Percentiles rank a stretch among this genome's conserved stretches.
Evolutionary conservation across 2,113 vertebrate species (phyloP).

Genomic region (Seriola dumerili): DNA sequence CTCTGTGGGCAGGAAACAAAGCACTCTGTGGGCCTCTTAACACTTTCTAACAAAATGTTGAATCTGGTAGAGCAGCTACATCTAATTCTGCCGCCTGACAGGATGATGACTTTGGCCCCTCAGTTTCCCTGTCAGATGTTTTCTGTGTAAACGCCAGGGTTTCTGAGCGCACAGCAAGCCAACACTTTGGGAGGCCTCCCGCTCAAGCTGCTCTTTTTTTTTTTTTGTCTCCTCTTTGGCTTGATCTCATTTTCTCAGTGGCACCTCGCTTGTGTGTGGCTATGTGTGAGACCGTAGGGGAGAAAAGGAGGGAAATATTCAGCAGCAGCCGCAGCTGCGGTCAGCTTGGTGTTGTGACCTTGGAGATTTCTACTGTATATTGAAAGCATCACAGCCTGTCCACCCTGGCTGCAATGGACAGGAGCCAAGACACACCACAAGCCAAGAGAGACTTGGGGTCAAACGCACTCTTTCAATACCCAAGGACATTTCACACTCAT

Average conservation of each 20-base stretch:
- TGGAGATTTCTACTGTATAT: conserved; percentile 35
- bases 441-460: neutral
- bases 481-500: neutral
- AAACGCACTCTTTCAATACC: neutral
- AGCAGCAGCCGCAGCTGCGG: conserved; percentile 11
- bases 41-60: conserved; percentile 29
- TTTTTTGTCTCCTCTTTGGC: conserved; percentile 11
- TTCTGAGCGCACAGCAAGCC: conserved; percentile 14
- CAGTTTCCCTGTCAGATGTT: conserved; percentile 38
- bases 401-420: conserved; percentile 13
- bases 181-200: conserved; percentile 23
- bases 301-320: conserved; percentile 1
- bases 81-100: conserved; percentile 28
- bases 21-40: conserved; percentile 23
- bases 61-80: conserved; percentile 28
- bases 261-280: conserved; percentile 2
- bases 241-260: conserved; percentile 52
- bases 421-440: conserved; percentile 10
- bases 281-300: conserved; percentile 18
- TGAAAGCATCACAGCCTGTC: conserved; percentile 16
- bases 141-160: neutral
- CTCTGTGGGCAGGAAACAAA: conserved; percentile 34
- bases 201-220: conserved; percentile 5
- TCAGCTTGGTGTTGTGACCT: conserved; percentile 53
- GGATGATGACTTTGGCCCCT: conserved; percentile 19